These are phyloP conservation scores for Struthidea cinerea DNA, from an alignment of 2,113 vertebrate species.

Conservation along the genomic window DNA sequence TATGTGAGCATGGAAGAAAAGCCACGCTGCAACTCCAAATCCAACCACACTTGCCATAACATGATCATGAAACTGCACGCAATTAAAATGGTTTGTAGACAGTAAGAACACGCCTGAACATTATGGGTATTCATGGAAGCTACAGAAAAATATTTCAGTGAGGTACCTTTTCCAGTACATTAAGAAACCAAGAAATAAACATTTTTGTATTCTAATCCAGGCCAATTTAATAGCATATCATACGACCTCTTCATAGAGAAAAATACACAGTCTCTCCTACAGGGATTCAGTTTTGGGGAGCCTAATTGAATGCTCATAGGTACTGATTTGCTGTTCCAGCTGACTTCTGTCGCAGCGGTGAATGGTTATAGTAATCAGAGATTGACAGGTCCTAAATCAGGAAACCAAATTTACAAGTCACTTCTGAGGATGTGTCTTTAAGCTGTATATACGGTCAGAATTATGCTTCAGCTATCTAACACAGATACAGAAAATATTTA, in stretches of 20 bases:
- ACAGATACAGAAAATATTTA: background rate
- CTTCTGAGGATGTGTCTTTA: background rate
- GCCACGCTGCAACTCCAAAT: constrained; percentile 16
- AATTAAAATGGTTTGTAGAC: constrained; percentile 47
- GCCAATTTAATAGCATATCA: background rate
- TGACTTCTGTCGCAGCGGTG: constrained; percentile 11
- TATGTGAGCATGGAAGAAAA: background rate
- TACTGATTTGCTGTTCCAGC: constrained; percentile 29
- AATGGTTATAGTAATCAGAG: constrained; percentile 23
- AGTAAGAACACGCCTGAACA: constrained; percentile 50
- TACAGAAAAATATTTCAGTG: constrained; percentile 23
- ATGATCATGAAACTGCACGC: constrained; percentile 40
- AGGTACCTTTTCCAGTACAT: background rate
- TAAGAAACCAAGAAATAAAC: background rate
- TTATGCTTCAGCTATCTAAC: background rate
- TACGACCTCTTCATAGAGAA: background rate
- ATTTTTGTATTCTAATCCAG: background rate
- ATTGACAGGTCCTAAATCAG: constrained; percentile 31
- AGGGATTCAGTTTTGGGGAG: background rate
- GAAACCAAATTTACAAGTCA: constrained; percentile 39
- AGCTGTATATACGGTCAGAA: background rate
- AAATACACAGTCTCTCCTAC: background rate
- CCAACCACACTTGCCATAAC: constrained; percentile 58
- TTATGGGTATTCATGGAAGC: constrained; percentile 22
- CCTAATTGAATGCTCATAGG: background rate